Base-by-base conservation (phyloP, 1,140 invertebrate genomes). In the Alviniconcha marisindica region DNA sequence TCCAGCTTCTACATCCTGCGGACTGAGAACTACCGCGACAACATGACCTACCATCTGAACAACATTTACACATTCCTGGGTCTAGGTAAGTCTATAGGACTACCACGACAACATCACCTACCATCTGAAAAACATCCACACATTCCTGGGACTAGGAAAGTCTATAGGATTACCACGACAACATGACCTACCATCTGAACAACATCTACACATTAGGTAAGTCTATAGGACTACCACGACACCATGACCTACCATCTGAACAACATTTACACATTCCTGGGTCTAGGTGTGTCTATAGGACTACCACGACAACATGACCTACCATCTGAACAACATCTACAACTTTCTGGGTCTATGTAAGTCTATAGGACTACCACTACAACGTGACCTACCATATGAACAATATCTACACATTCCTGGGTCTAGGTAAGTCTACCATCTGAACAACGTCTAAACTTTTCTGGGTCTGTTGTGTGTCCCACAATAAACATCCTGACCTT, bases 221-320 rank as follows among this genome's bases (percentile, higher is more conserved):
- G n/a, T n/a, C n/a, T n/a, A n/a, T n/a, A 94, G 96, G 97, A n/a
- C 95, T 96, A 14, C 95, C 95, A 83, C 96, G 96, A 97, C 90
- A 97, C 96, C 93, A 96, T 96, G 78, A 97, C 97, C 91, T 97
- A 97, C 94, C 95, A 96, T 76, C 93, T 98, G 33, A 95, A 95
- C 88, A 95, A 96, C 90, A 94, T 92, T 2, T 95, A 95, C 71
- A 95, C 89, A 81, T 93, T 94, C 82, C 94, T 94, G 0, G 95
- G 66, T n/a, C 15, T 87, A 40, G 80, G 87, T 84, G 60, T 81
- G 77, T 63, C 14, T 54, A 56, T n/a, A 28, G 21, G 38, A 48
- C 44, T 44, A 40, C 74, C 31, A 36, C 31, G 3, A 33, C 12
- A 31, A 12, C 12, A 10, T 36, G 31, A 71, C 0, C 0, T 15